phyloP scores from a whole-genome alignment of 2,113 vertebrate species.

The Epinephelus fuscoguttatus region DNA sequence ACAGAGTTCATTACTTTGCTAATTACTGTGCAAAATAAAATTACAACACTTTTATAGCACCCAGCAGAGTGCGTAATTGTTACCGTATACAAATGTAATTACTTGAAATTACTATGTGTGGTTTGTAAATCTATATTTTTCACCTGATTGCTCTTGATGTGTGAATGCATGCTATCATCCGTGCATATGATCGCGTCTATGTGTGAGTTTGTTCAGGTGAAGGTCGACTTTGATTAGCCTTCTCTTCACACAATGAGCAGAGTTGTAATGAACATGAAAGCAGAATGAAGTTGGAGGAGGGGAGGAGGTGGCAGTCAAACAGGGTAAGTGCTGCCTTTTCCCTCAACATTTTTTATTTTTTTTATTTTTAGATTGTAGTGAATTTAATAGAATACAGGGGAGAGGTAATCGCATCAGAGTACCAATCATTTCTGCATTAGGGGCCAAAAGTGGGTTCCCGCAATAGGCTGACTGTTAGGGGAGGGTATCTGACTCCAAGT shows the following conservation, averaged over 20 bases:
- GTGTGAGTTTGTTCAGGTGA: not conserved
- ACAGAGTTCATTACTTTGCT: not conserved
- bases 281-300: constrained; percentile 9
- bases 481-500: constrained; percentile 37
- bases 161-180: not conserved
- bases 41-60: not conserved
- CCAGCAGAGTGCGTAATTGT: not conserved
- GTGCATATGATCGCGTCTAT: not conserved
- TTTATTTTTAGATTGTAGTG: constrained; percentile 4
- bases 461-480: constrained; percentile 40
- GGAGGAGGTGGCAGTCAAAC: constrained; percentile 1
- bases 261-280: constrained; percentile 24
- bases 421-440: constrained; percentile 69
- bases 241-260: not conserved
- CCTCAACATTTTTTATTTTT: not conserved
- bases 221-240: constrained; percentile 42
- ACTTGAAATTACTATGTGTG: not conserved
- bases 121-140: constrained; percentile 14
- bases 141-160: not conserved
- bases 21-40: not conserved
- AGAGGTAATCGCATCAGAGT: constrained; percentile 53
- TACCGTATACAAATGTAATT: constrained; percentile 1
- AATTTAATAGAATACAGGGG: constrained; percentile 54
- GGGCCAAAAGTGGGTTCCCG: constrained; percentile 34
- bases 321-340: constrained; percentile 29